Conservation (phyloP, 2,888 invertebrate species). For the Callyntrura sp. region DNA sequence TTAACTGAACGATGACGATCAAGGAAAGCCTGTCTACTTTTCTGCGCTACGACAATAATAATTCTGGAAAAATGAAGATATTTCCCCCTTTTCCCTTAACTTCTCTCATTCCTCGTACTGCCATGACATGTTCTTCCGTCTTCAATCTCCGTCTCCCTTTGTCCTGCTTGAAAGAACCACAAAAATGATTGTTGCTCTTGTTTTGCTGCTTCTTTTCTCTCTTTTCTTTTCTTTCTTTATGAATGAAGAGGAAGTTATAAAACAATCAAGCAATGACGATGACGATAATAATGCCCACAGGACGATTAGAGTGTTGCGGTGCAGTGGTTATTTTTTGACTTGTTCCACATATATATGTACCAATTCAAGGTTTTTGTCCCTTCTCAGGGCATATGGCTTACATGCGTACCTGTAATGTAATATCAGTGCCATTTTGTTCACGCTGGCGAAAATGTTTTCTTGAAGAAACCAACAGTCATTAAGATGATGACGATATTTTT, state of each 20-base stretch:
- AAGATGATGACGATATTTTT: slow-evolving; percentile 1
- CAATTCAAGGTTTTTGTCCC: background rate
- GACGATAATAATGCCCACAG: background rate
- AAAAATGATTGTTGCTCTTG: background rate
- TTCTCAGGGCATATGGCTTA: background rate
- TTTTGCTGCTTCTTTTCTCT: background rate
- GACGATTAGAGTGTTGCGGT: background rate
- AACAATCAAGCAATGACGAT: slow-evolving; percentile 36
- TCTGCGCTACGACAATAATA: background rate
- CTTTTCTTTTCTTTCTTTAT: too few relatives aligned
- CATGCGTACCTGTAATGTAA: background rate
- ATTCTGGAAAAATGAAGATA: slow-evolving; percentile 17
- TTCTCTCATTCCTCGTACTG: background rate
- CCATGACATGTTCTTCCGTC: background rate
- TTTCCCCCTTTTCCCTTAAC: background rate
- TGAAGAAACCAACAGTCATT: background rate
- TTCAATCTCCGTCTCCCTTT: background rate
- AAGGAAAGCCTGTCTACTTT: background rate
- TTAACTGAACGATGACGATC: background rate
- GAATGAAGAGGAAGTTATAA: slow-evolving; percentile 46
- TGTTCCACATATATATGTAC: background rate
- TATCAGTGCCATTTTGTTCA: slow-evolving; percentile 6
- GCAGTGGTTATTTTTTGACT: slow-evolving; percentile 18
- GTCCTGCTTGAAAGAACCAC: slow-evolving; percentile 26
- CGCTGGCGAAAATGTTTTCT: background rate